These are phyloP conservation scores for Choristoneura rosaceana DNA, from an alignment of 2,888 invertebrate genomes.

Conservation along the genomic window DNA sequence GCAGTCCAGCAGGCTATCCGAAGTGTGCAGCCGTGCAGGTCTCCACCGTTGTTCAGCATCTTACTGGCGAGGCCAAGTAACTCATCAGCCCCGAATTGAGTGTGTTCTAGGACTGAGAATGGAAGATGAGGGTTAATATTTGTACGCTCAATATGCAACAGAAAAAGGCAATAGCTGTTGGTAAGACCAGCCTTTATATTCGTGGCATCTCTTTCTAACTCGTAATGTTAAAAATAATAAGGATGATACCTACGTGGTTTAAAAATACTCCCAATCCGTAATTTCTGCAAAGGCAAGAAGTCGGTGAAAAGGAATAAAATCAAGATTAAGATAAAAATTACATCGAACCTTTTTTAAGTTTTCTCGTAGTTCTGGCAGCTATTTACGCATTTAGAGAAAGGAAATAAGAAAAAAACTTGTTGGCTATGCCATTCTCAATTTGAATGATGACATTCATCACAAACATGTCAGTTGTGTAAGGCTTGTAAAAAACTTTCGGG, in stretches of 20 bases:
- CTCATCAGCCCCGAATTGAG: slow-evolving; percentile 61
- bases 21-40: slow-evolving; percentile 64
- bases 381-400: slow-evolving; percentile 11
- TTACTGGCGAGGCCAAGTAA: slow-evolving; percentile 60
- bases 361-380: slow-evolving; percentile 32
- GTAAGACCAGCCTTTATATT: too few relatives aligned
- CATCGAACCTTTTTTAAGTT: neutral
- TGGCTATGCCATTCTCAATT: slow-evolving; percentile 61
- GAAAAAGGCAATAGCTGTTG: too few relatives aligned
- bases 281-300: too few relatives aligned
- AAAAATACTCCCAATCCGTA: too few relatives aligned
- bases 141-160: too few relatives aligned
- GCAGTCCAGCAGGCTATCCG: slow-evolving; percentile 72
- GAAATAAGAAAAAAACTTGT: slow-evolving; percentile 31
- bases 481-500: slow-evolving; percentile 66
- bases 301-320: too few relatives aligned
- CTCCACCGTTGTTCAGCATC: slow-evolving; percentile 54
- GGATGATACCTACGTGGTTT: too few relatives aligned
- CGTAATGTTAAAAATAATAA: too few relatives aligned
- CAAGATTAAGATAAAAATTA: neutral
- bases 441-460: slow-evolving; percentile 49
- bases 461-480: slow-evolving; percentile 67
- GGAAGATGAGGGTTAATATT: neutral
- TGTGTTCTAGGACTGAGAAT: slow-evolving; percentile 60
- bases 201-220: too few relatives aligned